Evolutionary conservation across 2,888 invertebrate genomes (phyloP).

Genomic region (Tupiocoris notatus): DNA sequence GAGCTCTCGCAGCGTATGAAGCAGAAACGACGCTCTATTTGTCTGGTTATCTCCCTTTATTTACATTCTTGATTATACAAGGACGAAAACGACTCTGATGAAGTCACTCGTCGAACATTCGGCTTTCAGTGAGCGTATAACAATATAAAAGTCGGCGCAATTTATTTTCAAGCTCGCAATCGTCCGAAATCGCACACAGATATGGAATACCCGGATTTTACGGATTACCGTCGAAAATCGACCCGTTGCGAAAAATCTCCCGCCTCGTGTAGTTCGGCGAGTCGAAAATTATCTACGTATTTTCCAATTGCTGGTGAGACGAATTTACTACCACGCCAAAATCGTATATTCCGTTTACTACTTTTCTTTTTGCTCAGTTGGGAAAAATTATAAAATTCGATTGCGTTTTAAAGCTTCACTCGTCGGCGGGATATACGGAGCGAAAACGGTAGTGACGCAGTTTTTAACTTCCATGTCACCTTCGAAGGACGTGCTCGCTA

Average conservation of each 20-base stretch:
- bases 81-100: too few relatives aligned
- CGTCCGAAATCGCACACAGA: slow-evolving; percentile 8
- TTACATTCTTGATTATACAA: too few relatives aligned
- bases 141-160: too few relatives aligned
- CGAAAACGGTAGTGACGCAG: slow-evolving; percentile 77
- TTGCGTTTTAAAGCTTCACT: slow-evolving; percentile 14
- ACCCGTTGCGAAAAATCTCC: not conserved
- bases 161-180: not conserved
- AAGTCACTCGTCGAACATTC: too few relatives aligned
- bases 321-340: not conserved
- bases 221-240: slow-evolving; percentile 2
- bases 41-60: too few relatives aligned
- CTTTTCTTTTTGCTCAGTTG: too few relatives aligned
- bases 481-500: slow-evolving; percentile 88
- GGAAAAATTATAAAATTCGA: not conserved
- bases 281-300: slow-evolving; percentile 12
- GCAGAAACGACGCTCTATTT: too few relatives aligned
- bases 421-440: slow-evolving; percentile 61
- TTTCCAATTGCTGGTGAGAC: slow-evolving; percentile 28
- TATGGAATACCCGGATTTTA: slow-evolving; percentile 29
- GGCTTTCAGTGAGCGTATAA: too few relatives aligned
- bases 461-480: slow-evolving; percentile 82
- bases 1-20: too few relatives aligned
- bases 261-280: not conserved
- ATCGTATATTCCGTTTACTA: not conserved